A percentile compares a stretch with the other conserved stretches of the same genome.
These are phyloP conservation scores for Seriola quinqueradiata DNA, from an alignment of 2,113 vertebrate species.

Conservation along the genomic window DNA sequence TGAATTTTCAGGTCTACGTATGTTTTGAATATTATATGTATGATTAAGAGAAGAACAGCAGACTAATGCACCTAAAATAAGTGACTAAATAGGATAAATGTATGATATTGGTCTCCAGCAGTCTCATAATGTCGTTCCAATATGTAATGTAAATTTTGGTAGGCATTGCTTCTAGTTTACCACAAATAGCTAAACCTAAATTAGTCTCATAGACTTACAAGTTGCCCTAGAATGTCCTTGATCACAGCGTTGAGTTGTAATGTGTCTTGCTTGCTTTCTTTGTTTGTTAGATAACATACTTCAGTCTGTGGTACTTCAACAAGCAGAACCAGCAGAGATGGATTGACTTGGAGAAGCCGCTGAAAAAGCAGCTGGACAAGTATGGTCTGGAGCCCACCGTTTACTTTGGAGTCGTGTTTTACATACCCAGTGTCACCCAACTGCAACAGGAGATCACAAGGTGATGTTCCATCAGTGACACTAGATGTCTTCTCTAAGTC, in stretches of 20 bases:
- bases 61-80: background rate
- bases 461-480: constrained; percentile 76
- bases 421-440: constrained; percentile 92
- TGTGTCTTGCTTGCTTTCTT: constrained; percentile 26
- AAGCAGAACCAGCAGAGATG: constrained; percentile 98
- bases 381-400: constrained; percentile 95
- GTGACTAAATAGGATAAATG: background rate
- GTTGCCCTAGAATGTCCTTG: background rate
- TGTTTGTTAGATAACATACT: constrained; percentile 91
- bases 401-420: constrained; percentile 97
- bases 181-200: background rate
- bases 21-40: background rate
- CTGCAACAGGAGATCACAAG: constrained; percentile 98
- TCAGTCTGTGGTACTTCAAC: constrained; percentile 98
- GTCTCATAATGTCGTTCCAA: background rate
- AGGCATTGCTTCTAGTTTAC: background rate
- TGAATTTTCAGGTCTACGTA: background rate
- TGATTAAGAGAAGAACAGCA: background rate
- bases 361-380: constrained; percentile 99
- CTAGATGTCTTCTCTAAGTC: constrained; percentile 3
- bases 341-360: constrained; percentile 96
- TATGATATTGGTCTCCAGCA: background rate
- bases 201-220: background rate
- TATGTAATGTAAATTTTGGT: background rate
- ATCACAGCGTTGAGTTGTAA: constrained; percentile 7